Conservation (phyloP, 37 sponge, comb jelly and placozoan genomes). For the Axinella damicornis region DNA sequence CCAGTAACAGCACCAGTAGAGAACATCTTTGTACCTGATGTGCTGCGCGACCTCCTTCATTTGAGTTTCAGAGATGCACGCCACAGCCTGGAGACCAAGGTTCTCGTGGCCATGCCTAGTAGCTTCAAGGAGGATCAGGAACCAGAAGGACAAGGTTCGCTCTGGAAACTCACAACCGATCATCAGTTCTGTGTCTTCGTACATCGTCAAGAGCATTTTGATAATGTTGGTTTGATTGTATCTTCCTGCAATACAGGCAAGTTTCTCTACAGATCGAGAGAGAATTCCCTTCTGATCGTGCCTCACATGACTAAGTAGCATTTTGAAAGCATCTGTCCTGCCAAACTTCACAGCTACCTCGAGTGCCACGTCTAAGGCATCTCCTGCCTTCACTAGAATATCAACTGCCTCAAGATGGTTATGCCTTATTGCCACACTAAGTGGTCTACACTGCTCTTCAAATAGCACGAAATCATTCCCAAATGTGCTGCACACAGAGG, state of each 20-base stretch:
- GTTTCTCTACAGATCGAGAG: background rate
- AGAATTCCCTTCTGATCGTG: too few species aligned
- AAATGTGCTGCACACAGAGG: background rate
- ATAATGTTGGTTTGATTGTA: background rate
- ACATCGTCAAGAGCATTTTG: background rate
- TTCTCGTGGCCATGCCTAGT: slow-evolving; percentile 12
- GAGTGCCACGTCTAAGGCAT: background rate
- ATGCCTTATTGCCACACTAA: background rate
- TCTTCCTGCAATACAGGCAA: background rate
- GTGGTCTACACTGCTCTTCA: background rate
- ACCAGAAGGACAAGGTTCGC: slow-evolving; percentile 25
- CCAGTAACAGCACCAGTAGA: slow-evolving; percentile 75
- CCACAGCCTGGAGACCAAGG: slow-evolving; percentile 27
- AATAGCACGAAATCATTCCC: background rate
- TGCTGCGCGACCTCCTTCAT: slow-evolving; percentile 4
- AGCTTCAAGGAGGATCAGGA: slow-evolving; percentile 19
- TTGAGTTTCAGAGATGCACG: background rate
- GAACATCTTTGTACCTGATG: background rate
- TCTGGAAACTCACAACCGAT: background rate
- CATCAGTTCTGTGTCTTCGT: background rate
- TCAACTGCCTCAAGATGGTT: background rate
- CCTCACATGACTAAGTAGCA: background rate
- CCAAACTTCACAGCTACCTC: slow-evolving; percentile 20
- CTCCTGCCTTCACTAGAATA: background rate
- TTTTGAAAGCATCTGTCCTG: slow-evolving; percentile 8